Conservation (phyloP, 2,797 vertebrate genomes). For the Lerista edwardsae region DNA sequence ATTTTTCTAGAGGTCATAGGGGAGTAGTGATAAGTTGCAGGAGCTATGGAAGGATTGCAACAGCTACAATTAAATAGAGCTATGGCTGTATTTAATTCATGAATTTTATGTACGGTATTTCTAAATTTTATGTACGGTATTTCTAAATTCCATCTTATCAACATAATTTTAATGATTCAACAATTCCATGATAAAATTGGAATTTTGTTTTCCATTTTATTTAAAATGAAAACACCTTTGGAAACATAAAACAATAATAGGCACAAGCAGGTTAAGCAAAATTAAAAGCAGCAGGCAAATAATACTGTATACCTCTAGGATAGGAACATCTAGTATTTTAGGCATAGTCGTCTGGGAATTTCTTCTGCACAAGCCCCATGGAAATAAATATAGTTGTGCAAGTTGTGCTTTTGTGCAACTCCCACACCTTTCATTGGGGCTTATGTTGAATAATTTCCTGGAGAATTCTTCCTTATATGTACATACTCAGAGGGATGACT, state of each 20-base stretch:
- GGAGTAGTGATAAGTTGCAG: too few species aligned
- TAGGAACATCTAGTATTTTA: neutral
- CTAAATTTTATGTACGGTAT: too few species aligned
- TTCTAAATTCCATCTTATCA: too few species aligned
- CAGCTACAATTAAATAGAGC: too few species aligned
- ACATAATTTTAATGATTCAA: too few species aligned
- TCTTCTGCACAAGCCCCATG: neutral
- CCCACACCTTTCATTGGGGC: neutral
- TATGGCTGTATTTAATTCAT: too few species aligned
- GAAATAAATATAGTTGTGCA: neutral
- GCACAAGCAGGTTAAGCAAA: neutral
- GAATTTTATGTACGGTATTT: too few species aligned
- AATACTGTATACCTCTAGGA: neutral
- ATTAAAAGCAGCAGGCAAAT: neutral
- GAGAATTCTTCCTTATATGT: neutral
- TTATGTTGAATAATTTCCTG: neutral
- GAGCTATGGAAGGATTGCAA: too few species aligned
- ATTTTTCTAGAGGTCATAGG: too few species aligned
- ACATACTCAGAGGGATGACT: neutral
- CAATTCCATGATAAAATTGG: too few species aligned
- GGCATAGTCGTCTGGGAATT: neutral
- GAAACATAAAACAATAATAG: neutral
- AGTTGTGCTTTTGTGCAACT: neutral
- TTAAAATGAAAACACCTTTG: too few species aligned
- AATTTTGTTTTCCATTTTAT: too few species aligned